Base-by-base conservation (phyloP, 2,113 vertebrate species). In the Empidonax alnorum region DNA sequence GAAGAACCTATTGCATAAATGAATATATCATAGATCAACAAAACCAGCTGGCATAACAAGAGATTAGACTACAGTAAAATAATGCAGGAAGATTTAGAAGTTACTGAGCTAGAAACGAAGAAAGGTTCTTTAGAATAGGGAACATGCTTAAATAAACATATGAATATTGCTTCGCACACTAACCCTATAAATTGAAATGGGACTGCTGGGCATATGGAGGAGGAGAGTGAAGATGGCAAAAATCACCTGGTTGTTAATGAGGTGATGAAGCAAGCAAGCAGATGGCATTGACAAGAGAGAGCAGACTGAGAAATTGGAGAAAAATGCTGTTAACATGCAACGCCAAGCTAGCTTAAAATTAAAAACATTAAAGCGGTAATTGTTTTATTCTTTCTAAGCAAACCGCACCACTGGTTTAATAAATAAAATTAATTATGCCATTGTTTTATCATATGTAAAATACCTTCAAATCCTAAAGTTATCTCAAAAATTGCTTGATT, bases 311-410 rank as follows among this genome's bases (percentile, higher is more conserved):
- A 92, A 95, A 52, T 11, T 49, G 59, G 52, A 94, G 49, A 83
- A 90, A 95, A 93, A 91, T 65, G 25, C 22, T 85, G 67, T 86
- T 91, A 94, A 77, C 33, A 37, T 71, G 75, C 35, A 88, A 63
- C n/a, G 44, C 42, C 78, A 94, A 37, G 49, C 69, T 81, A 79
- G 12, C 39, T 81, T 81, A 74, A 83, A 87, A 79, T 80, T 62
- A 63, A 80, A 47, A 85, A 58, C 12, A 6, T n/a, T 87, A 14
- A 87, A 73, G 14, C 65, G 27, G 85, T 63, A 86, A 86, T 42
- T 14, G 24, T 41, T 93, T 91, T 73, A 84, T 91, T 94, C 93
- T 74, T 93, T 93, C 72, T 79, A 65, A 94, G 68, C 35, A 87
- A 59, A 58, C 41, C 69, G 41, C n/a, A 55, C 37, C 7, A 11